Conservation (phyloP, 2,888 invertebrate species). For the Oligia latruncula region DNA sequence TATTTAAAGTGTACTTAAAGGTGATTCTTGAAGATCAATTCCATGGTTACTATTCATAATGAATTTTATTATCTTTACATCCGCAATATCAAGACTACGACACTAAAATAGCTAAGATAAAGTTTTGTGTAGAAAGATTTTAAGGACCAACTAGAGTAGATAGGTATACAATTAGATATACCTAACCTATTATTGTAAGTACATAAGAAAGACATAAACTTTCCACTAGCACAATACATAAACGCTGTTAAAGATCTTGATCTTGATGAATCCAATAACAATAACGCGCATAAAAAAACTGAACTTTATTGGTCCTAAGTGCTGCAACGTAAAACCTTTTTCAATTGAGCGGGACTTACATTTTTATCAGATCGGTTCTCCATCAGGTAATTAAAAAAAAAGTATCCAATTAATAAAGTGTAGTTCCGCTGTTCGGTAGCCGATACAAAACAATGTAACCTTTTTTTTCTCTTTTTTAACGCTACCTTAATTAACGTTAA, state of each 20-base stretch:
- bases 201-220: slow-evolving; percentile 27
- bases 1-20: neutral
- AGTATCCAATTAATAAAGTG: slow-evolving; percentile 87
- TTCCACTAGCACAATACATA: slow-evolving; percentile 16
- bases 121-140: neutral
- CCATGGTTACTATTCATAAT: neutral
- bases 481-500: slow-evolving; percentile 85
- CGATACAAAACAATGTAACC: slow-evolving; percentile 81
- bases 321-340: slow-evolving; percentile 61
- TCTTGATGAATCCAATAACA: slow-evolving; percentile 53
- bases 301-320: slow-evolving; percentile 64
- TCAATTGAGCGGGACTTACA: slow-evolving; percentile 60
- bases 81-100: too few species aligned
- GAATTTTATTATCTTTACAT: neutral
- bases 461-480: slow-evolving; percentile 76
- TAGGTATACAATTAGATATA: neutral
- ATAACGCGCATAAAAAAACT: slow-evolving; percentile 49
- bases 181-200: neutral
- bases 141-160: neutral
- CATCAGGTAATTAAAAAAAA: slow-evolving; percentile 84
- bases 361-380: slow-evolving; percentile 77
- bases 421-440: slow-evolving; percentile 76
- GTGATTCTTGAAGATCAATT: neutral
- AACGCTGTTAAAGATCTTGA: slow-evolving; percentile 36
- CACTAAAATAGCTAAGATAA: neutral